phyloP scores from a whole-genome alignment of 2,113 vertebrate genomes.

The Triplophysa rosa region DNA sequence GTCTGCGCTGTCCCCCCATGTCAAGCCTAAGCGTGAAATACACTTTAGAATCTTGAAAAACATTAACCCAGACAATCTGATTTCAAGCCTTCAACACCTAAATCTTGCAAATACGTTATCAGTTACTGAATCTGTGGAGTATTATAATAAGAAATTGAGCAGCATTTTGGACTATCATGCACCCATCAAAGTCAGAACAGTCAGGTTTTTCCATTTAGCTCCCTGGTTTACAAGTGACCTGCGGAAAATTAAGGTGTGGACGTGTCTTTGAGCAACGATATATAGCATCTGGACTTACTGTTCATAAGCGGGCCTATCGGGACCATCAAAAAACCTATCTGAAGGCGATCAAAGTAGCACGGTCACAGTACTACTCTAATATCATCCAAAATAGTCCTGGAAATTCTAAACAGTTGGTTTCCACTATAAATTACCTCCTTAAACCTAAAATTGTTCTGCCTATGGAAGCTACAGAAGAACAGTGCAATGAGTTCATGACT shows the following conservation, averaged over 20 bases:
- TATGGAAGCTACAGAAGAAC: background rate
- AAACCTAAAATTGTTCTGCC: conserved; percentile 1
- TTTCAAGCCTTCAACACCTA: background rate
- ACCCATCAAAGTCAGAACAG: background rate
- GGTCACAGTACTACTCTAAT: no score
- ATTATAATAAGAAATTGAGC: background rate
- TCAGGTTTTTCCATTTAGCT: background rate
- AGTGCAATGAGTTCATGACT: background rate
- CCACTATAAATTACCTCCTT: conserved; percentile 22
- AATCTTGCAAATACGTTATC: background rate
- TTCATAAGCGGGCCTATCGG: no score
- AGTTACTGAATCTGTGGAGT: conserved; percentile 9
- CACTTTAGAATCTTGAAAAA: background rate
- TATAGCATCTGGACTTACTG: no score
- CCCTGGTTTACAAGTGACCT: conserved; percentile 21
- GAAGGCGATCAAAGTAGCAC: no score
- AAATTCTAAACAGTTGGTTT: conserved; percentile 38
- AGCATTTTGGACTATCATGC: background rate
- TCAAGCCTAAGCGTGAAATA: background rate
- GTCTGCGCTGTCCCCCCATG: background rate
- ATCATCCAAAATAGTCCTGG: conserved; percentile 10
- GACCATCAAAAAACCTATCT: no score
- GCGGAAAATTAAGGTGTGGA: no score
- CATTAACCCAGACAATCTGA: background rate
- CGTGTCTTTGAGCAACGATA: no score